Conservation (phyloP, 2,797 vertebrate species). For the Acanthopagrus latus region DNA sequence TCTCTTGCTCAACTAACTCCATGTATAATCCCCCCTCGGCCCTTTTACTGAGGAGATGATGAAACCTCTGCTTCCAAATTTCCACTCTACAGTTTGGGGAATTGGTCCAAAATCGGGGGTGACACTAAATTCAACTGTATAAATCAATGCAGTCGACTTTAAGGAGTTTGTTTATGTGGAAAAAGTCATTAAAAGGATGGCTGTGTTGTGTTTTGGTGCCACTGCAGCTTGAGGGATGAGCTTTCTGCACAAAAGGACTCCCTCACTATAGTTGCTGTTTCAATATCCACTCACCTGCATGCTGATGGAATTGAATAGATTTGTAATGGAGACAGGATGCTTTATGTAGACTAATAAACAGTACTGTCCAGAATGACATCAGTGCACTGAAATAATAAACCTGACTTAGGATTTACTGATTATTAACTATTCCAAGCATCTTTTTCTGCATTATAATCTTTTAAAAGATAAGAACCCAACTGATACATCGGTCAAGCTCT, state of each 20-base stretch:
- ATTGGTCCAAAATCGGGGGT: neutral
- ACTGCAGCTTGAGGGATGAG: neutral
- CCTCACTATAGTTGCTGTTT: neutral
- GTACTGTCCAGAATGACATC: no score
- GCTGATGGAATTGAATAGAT: no score
- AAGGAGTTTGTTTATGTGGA: slow-evolving; percentile 13
- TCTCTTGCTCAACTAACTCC: slow-evolving; percentile 55
- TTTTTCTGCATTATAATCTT: no score
- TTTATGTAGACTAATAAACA: no score
- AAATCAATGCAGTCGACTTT: slow-evolving; percentile 21
- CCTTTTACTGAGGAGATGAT: slow-evolving; percentile 33
- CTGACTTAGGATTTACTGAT: no score
- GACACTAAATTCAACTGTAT: neutral
- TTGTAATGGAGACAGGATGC: no score
- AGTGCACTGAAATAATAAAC: no score
- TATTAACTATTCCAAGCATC: no score
- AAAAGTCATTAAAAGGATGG: neutral
- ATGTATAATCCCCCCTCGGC: slow-evolving; percentile 41
- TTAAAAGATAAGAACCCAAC: no score
- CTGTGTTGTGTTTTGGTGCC: slow-evolving; percentile 1
- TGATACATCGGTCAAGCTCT: no score
- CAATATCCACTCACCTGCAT: no score
- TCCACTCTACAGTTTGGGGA: neutral
- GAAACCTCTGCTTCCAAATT: slow-evolving; percentile 50
- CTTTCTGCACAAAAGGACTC: neutral